Evolutionary conservation across 1,140 invertebrate genomes (phyloP), one percentile per base, ranked within the genome.

Genomic region (Neoseiulus cucumeris): DNA sequence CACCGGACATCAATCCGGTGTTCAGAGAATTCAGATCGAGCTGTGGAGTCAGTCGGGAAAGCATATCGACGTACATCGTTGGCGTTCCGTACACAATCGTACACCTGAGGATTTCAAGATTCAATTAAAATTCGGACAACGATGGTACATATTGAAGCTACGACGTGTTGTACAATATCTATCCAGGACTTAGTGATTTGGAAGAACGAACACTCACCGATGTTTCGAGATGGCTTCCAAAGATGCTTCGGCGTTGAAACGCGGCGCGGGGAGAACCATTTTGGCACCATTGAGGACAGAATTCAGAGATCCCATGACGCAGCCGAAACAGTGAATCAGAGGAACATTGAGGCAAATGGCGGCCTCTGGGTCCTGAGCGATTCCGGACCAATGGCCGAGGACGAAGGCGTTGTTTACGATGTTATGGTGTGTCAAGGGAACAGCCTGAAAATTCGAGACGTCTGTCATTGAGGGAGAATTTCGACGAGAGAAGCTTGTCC

Each of bases 11-110:
- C 42, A 65, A 67, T 12, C 83, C 86, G 47, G 82, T 77, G 64
- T 80, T 71, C 44, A 82, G 67, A 0, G 73, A 73, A 9, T 70
- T 71, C 18, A 80, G 42, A 66, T 81, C 72, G 66, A 72, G 75
- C 17, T 71, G 68, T 7, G 64, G 44, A n/a, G 71, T 59, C 64
- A 76, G 74, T 1, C 75, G 66, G 0, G 74, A 76, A 42, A 91
- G 70, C 65, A 90, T 79, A 74, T 96, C 90, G 65, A 95, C 85
- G 74, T 87, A 91, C 92, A 98, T 98, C 0, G 93, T 97, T 4
- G 94, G 94, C 0, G 93, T 96, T 14, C 93, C 93, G 71, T 87
- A 88, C 17, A 89, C 74, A 6, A 86, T 73, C 1, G 83, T 84
- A 71, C 89, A 91, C 72, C 84, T 86, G 51, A 65, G 71, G 68